A percentile compares a stretch with the other conserved stretches of the same genome.
phyloP scores from a whole-genome alignment of 2,113 vertebrate species.

The Gavialis gangeticus region DNA sequence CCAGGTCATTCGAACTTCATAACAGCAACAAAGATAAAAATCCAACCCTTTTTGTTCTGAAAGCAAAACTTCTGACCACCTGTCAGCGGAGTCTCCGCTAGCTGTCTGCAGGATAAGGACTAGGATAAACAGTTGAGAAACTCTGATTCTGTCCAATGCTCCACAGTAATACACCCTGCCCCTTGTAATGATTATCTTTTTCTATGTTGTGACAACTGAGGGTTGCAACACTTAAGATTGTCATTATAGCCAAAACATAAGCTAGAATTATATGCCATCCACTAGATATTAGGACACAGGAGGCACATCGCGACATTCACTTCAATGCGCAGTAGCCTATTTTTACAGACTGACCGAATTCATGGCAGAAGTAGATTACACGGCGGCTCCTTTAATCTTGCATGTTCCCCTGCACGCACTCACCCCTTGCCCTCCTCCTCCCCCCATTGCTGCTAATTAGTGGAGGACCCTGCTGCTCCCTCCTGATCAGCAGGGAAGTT shows the following conservation, averaged over 20 bases:
- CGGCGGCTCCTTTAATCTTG: too few relatives aligned
- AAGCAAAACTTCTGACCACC: background rate
- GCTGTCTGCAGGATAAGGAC: background rate
- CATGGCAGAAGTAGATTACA: too few relatives aligned
- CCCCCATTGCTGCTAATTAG: too few relatives aligned
- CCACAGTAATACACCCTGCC: background rate
- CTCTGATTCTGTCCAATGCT: background rate
- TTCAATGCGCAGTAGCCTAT: too few relatives aligned
- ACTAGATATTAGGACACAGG: constrained; percentile 19
- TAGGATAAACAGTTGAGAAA: background rate
- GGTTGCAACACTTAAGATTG: background rate
- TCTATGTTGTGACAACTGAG: background rate
- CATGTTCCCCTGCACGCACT: too few relatives aligned
- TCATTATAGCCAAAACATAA: constrained; percentile 32
- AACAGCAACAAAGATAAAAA: background rate
- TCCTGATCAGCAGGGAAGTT: too few relatives aligned
- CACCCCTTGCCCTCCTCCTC: too few relatives aligned
- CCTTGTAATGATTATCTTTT: constrained; percentile 58
- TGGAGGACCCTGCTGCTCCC: too few relatives aligned
- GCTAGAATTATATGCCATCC: constrained; percentile 58
- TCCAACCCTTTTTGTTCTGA: background rate
- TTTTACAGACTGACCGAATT: too few relatives aligned
- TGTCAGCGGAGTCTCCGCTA: background rate
- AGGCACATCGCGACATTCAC: background rate
- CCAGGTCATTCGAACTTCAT: background rate